phyloP scores from a whole-genome alignment of 2,888 invertebrate genomes.

The Axea sp. region DNA sequence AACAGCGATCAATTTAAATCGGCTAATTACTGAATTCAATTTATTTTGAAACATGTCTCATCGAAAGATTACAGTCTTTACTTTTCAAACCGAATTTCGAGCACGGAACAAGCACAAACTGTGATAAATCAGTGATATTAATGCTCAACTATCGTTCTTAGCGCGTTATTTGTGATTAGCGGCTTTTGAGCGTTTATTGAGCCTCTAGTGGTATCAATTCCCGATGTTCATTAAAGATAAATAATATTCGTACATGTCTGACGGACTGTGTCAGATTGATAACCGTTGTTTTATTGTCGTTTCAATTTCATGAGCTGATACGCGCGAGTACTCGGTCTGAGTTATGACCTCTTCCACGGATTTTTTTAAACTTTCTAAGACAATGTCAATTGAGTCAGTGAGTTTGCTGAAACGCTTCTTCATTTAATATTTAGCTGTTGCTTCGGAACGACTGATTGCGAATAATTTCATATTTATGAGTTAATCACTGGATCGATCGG shows the following conservation, averaged over 20 bases:
- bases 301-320: constrained; percentile 33
- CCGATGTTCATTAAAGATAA: neutral
- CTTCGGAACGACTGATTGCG: constrained; percentile 22
- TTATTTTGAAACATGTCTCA: too few relatives aligned
- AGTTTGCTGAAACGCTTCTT: constrained; percentile 1
- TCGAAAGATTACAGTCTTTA: too few relatives aligned
- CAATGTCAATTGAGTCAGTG: constrained; percentile 9
- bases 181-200: too few relatives aligned
- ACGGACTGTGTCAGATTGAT: constrained; percentile 16
- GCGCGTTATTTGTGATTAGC: too few relatives aligned
- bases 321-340: constrained; percentile 11
- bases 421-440: constrained; percentile 13
- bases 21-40: too few relatives aligned
- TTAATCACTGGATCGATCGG: constrained; percentile 11
- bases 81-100: too few relatives aligned
- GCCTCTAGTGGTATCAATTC: neutral
- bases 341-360: constrained; percentile 46
- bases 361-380: constrained; percentile 48
- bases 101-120: too few relatives aligned
- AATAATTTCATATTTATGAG: constrained; percentile 21
- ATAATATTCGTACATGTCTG: constrained; percentile 9
- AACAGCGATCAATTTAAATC: too few relatives aligned
- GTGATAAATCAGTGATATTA: too few relatives aligned
- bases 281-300: constrained; percentile 4
- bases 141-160: too few relatives aligned